Base-by-base conservation (phyloP, 2,888 invertebrate genomes). In the Tineola bisselliella region DNA sequence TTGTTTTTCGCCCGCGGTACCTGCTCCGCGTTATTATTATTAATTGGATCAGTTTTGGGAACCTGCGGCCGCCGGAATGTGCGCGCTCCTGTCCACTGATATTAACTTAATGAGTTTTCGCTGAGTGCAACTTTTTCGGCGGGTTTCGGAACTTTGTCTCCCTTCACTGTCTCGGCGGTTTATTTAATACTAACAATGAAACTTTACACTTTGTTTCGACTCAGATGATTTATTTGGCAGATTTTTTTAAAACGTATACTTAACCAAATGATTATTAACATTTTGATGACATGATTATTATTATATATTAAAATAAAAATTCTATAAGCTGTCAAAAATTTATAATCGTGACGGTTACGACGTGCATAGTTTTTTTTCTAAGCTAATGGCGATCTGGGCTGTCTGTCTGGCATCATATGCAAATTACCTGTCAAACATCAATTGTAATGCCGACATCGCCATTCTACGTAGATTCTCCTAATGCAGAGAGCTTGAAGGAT, bases 31-130 rank as follows among this genome's bases (percentile, higher is more conserved):
- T 77, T 81, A 81, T 82, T 82, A 79, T 81, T 86, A 84, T 84
- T 86, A 84, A 84, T 84, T 86, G 84, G 84, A 84, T 79, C 84
- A 81, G 59, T 63, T 62, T 62, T 62, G 63, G 58, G 61, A 63
- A 63, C 71, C 66, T 73, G 70, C 59, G 44, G 17, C 33, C 43
- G 52, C 70, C 61, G 61, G 63, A 61, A 63, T 63, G 62, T 60
- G 43, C 52, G 10, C 66, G 63, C 71, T 71, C 69, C 65, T 67
- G 70, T 75, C 71, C 74, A 73, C 79, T 77, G 77, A 77, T 77
- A 77, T 79, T 77, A 76, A 73, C 75, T 74, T 82, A 83, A 84
- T 82, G 83, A 82, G 76, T 67, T 58, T 33, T 33, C 58, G n/a
- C 1, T 12, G 33, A 54, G 17, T 33, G 58, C 58, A 58, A 33